phyloP scores from a whole-genome alignment of 2,113 vertebrate species.

The Malurus cyaneus region DNA sequence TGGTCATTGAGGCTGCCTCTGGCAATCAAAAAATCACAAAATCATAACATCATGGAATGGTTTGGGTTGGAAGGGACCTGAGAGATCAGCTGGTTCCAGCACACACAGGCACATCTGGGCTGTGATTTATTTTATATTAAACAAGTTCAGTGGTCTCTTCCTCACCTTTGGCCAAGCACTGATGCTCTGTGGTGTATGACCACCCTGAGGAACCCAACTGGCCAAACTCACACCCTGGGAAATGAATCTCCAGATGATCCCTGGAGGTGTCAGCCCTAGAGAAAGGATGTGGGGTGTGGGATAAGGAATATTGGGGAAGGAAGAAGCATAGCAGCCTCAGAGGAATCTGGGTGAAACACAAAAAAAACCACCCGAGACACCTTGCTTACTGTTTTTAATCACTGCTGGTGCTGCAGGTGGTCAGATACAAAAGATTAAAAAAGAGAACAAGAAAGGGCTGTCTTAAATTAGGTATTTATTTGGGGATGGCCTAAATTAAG shows the following conservation, averaged over 20 bases:
- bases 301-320: neutral
- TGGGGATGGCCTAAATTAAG: neutral
- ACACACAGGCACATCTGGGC: neutral
- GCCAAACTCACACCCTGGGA: neutral
- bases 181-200: rapidly evolving
- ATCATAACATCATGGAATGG: neutral
- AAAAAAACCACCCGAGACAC: neutral
- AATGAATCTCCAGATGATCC: neutral
- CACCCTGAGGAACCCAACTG: neutral
- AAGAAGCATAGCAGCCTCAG: neutral
- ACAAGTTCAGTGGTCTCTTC: neutral
- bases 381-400: neutral
- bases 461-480: neutral
- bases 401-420: neutral
- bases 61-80: neutral
- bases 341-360: neutral
- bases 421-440: neutral
- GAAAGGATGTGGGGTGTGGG: neutral
- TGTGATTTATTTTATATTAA: neutral
- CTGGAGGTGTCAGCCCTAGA: neutral
- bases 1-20: neutral
- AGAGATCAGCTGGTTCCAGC: neutral
- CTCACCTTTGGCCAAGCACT: neutral
- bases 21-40: neutral
- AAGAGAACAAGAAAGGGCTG: neutral